Evolutionary conservation across 2,113 vertebrate species (phyloP).

Genomic region (Pleuronectes platessa): DNA sequence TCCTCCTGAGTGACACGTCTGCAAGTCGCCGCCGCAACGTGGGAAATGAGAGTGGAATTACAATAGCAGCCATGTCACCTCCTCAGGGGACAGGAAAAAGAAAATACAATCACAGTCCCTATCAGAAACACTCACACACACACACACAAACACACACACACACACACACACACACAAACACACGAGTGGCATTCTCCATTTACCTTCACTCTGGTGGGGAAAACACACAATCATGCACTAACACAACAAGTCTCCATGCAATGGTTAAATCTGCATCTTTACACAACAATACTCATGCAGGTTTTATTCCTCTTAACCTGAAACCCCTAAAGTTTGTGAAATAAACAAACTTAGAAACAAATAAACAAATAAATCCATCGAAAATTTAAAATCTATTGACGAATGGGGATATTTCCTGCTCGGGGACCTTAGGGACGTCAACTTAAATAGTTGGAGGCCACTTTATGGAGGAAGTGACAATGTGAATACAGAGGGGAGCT

Average conservation of each 20-base stretch:
- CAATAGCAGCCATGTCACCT: slow-evolving; percentile 81
- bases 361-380: no score
- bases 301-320: no score
- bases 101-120: slow-evolving; percentile 77
- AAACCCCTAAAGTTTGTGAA: no score
- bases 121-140: slow-evolving; percentile 63
- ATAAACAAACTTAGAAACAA: no score
- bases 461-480: not conserved
- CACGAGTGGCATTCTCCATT: slow-evolving; percentile 32
- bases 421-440: not conserved
- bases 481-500: not conserved
- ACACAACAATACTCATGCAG: no score
- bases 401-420: not conserved
- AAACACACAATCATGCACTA: slow-evolving; percentile 15
- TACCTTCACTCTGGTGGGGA: slow-evolving; percentile 1
- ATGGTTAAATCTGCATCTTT: not conserved
- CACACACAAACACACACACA: slow-evolving; percentile 17
- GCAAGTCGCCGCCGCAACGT: slow-evolving; percentile 67
- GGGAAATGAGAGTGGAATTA: slow-evolving; percentile 85
- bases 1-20: slow-evolving; percentile 79
- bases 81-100: slow-evolving; percentile 77
- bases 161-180: slow-evolving; percentile 17
- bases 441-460: not conserved
- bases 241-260: slow-evolving; percentile 30
- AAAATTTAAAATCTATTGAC: not conserved